Evolutionary conservation across 1,140 invertebrate species (phyloP), one percentile per base, ranked within the genome.

Genomic region (Ruditapes philippinarum): DNA sequence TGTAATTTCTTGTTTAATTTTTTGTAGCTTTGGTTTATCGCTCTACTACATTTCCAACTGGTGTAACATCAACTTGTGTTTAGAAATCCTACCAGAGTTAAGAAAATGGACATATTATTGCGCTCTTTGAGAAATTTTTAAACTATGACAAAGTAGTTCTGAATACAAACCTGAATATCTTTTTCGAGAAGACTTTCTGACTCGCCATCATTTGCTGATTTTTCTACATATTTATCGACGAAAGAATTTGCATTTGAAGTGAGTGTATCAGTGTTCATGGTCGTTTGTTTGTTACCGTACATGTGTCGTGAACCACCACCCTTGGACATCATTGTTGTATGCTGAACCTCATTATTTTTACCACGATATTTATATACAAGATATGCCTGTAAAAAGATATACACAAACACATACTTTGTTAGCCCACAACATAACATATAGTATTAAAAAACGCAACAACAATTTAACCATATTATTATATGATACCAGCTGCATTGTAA

Each of bases 391-490:
- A 91, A 93, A n/a, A 73, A n/a, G n/a, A n/a, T n/a, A n/a, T n/a
- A n/a, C n/a, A n/a, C n/a, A n/a, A n/a, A n/a, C n/a, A 60, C 5
- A 60, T 12, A 60, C 57, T 5, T 14, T 7, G 5, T 12, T 14
- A n/a, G 22, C 22, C 57, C n/a, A n/a, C n/a, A n/a, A n/a, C 22
- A 22, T 51, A 51, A 51, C 22, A 51, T 12, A 11, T 87, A 96
- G 96, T 81, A 96, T 95, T 19, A 97, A 96, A 91, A 97, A 92
- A 92, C 96, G 97, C 7, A 96, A 96, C 96, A 97, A 92, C 19
- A 89, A 51, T 51, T 9, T 51, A 51, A 51, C 22, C 9, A 51
- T 51, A 11, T 51, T 51, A 51, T 51, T 51, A 51, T 22, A 51
- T 12, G 49, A 51, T 51, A 51, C 22, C n/a, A 22, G 9, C 49